Evolutionary conservation across 2,113 vertebrate species (phyloP).

Genomic region (Ondatra zibethicus): DNA sequence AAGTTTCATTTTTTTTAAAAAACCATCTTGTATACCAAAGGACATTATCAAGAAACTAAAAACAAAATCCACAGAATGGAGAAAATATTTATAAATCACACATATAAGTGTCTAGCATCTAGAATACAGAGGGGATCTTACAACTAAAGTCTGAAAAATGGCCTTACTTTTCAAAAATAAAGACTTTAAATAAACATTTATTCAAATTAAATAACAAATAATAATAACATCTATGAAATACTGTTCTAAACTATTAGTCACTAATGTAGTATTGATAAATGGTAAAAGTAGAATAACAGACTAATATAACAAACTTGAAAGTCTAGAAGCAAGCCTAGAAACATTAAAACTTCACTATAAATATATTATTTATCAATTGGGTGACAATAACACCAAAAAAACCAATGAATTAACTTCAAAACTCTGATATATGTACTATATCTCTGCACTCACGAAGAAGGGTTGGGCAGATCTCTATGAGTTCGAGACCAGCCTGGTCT

Average conservation of each 20-base stretch:
- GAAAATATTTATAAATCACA: background rate
- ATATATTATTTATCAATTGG: background rate
- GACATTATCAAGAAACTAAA: slow-evolving; percentile 3
- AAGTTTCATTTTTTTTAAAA: background rate
- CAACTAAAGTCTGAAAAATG: background rate
- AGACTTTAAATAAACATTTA: background rate
- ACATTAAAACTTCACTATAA: background rate
- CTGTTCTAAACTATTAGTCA: background rate
- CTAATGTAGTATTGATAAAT: background rate
- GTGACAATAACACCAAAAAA: background rate
- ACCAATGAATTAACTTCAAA: background rate
- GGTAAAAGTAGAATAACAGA: background rate
- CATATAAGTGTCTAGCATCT: background rate
- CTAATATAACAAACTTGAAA: background rate
- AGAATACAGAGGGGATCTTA: background rate
- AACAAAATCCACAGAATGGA: background rate
- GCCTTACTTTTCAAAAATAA: background rate
- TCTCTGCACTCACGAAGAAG: background rate
- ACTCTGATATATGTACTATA: background rate
- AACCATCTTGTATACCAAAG: background rate
- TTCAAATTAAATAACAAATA: background rate
- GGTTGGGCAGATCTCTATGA: background rate
- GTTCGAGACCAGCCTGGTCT: background rate
- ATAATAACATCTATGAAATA: background rate
- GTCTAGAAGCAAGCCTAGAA: background rate